These are phyloP conservation scores for Acanthurus lineatus DNA, from an alignment of 2,797 vertebrate genomes.

Conservation along the genomic window DNA sequence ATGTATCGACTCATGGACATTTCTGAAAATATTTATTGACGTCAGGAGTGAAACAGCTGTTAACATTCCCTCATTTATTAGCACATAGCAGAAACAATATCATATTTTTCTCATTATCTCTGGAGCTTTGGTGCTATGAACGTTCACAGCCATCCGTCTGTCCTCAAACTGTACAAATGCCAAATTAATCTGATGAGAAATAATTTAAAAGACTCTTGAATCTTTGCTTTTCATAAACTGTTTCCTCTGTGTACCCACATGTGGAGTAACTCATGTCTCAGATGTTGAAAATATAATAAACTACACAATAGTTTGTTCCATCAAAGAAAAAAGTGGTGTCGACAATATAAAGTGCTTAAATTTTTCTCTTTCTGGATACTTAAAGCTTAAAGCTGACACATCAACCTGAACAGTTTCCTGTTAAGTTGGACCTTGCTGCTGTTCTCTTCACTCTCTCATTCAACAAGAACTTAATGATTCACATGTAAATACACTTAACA, in stretches of 20 bases:
- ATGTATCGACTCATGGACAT: conserved; percentile 14
- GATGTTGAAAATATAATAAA: conserved; percentile 63
- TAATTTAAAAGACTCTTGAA: conserved; percentile 17
- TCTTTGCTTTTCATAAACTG: not conserved
- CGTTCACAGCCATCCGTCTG: conserved; percentile 65
- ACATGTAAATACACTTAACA: not conserved
- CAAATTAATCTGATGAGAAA: conserved; percentile 74
- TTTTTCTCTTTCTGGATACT: not conserved
- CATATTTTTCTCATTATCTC: conserved; percentile 49
- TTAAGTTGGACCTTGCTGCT: not conserved
- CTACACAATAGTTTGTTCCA: conserved; percentile 21
- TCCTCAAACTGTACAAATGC: conserved; percentile 76
- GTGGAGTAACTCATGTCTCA: conserved; percentile 47
- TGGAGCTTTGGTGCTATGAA: conserved; percentile 79
- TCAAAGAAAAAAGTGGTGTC: conserved; percentile 11
- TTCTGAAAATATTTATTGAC: conserved; percentile 73
- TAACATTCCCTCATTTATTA: conserved; percentile 23
- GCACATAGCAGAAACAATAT: conserved; percentile 7
- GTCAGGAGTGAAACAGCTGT: conserved; percentile 40
- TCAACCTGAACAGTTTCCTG: not conserved
- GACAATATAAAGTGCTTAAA: conserved; percentile 59
- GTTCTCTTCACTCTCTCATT: not conserved
- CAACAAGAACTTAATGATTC: not conserved
- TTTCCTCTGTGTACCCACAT: conserved; percentile 52
- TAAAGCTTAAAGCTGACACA: conserved; percentile 2